Evolutionary conservation across 2,888 invertebrate genomes (phyloP), one percentile per base, ranked within the genome.

Genomic region (Lasioglossum leucozonium): DNA sequence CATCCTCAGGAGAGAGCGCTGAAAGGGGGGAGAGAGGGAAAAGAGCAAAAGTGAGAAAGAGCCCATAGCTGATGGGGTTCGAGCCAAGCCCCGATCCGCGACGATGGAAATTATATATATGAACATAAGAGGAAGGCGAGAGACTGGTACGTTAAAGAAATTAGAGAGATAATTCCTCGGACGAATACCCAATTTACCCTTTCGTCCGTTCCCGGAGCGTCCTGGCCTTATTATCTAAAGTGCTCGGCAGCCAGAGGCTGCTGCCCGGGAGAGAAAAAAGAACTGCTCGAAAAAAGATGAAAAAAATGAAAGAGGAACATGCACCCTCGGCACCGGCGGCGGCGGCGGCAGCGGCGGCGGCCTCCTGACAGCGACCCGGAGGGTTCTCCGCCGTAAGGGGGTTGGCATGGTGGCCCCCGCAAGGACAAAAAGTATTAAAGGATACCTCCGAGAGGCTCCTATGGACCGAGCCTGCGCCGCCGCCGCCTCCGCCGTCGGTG

Each of bases 81-180:
- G 82, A 74, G 76, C 72, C 51, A 40, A 67, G 47, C 79, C 72
- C 79, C 77, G 88, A 89, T 89, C 86, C 86, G 85, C 86, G 86
- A 81, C 83, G 90, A 84, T 89, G 88, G 78, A 90, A 91, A 91
- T 88, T 90, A 47, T 69, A 69, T 77, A 85, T 86, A 86, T 82
- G 82, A 86, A 91, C 90, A 91, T 91, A 91, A 91, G 91, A 86
- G 91, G 79, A 90, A 91, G 91, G 87, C 87, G 91, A 87, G 88
- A 88, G 90, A 91, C 91, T 79, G 87, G 87, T 86, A 89, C 90
- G 91, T 98, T 95, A 99, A 99, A 44, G 96, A 97, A 91, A 96
- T 95, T 95, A 94, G 94, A 94, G 94, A 93, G 94, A 95, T 95
- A 95, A 95, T 95, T 95, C 94, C 93, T 94, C 92, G 94, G 94